Base-by-base conservation (phyloP, 92 coral and sea anemone genomes). In the Paragorgia papillata region DNA sequence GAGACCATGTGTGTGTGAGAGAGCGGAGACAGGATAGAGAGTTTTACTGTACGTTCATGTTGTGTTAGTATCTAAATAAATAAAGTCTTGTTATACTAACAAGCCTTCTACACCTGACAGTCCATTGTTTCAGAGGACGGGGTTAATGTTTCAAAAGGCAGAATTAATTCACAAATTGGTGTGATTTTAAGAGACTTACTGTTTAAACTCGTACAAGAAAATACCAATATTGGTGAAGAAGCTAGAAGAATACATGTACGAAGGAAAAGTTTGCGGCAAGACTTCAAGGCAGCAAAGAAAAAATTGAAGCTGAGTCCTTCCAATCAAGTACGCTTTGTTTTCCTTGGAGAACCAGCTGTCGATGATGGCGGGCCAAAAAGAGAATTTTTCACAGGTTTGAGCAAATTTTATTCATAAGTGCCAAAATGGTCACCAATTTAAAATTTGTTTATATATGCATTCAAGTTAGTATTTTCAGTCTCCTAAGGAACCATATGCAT, bases 181-280 rank as follows among this genome's bases (percentile, higher is more conserved):
- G 29, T 67, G 31, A 19, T 57, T 30, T 67, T 67, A 20, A 41
- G 43, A 5, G 34, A 67, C 2, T 56, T 67, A 13, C 30, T 67
- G 30, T 24, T 40, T 0, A 67, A 67, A 28, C 57, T 67, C 20
- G 26, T 67, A 5, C 33, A 67, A 4, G 75, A 67, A 7, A 48
- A 67, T 43, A 28, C 43, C 17, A 67, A 67, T 14, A 21, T 57
- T 7, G 32, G 20, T 10, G 75, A 27, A 19, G 75, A 67, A 44
- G 75, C 57, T 0, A 67, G 34, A 67, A 17, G 57, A 5, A 10
- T 67, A 13, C 56, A 57, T 21, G 35, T 67, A 28, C 29, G 75
- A 19, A 67, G 75, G 21, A 67, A 43, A 44, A 32, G 75, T 67
- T 44, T 67, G 56, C 43, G 75, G 75, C 32, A 67, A 67, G 75